Base-by-base conservation (phyloP, 2,888 invertebrate species). In the Drosophila robusta region DNA sequence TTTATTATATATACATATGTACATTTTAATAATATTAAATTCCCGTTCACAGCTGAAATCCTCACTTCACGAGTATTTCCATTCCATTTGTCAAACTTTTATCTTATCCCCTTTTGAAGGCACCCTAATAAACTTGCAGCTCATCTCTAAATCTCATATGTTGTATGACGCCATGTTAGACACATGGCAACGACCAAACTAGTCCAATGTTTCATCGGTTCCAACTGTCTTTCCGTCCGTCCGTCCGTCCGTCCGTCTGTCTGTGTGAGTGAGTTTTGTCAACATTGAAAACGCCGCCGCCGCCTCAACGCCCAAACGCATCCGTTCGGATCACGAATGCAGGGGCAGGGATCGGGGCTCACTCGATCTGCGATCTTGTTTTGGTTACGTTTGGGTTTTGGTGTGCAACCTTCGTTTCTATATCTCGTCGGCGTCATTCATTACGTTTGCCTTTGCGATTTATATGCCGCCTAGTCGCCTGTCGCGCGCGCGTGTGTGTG, bases 371-470 rank as follows among this genome's bases (percentile, higher is more conserved):
- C 52, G 63, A 85, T 82, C 88, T 87, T 71, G 82, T 70, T 87
- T 78, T 71, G 69, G 74, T 70, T 65, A 56, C 58, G 60, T 83
- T 66, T 63, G 58, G 18, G 49, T 18, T 57, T 46, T 57, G 26
- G 68, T 69, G 82, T 54, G 79, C 86, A 83, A 85, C 82, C 82
- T 83, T 83, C 88, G 88, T 69, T 79, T 74, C 71, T 55, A 64
- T 73, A 64, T 81, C 70, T 81, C 66, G 86, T 68, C 75, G 70
- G 64, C 70, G 75, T 83, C 88, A 83, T 88, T 88, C 88, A 83
- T 83, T 86, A 82, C 86, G 51, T 79, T 82, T 81, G 87, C 70
- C 75, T 81, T 86, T 86, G 83, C 86, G 83, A 86, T 88, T 88
- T 86, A 77, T 72, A 70, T 72, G 83, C 83, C 86, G 86, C 80